phyloP scores from a whole-genome alignment of 2,888 invertebrate genomes.

The Dorcus parallelipipedus region DNA sequence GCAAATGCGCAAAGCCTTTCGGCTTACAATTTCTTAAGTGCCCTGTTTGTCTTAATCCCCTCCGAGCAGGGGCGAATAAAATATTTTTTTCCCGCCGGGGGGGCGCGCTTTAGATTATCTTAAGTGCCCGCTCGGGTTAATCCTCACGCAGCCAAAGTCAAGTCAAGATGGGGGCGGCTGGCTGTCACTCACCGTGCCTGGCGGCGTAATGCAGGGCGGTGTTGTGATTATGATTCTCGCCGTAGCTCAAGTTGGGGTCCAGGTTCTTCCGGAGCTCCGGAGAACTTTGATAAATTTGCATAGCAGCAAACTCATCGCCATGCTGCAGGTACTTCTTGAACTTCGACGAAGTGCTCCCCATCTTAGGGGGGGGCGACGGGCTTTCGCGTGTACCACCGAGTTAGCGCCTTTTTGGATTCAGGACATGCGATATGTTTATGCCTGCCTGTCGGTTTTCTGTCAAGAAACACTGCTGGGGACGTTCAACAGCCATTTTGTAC shows the following conservation, averaged over 20 bases:
- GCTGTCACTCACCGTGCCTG: conserved; percentile 52
- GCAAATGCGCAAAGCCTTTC: no score
- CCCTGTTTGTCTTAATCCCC: no score
- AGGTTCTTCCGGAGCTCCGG: conserved; percentile 61
- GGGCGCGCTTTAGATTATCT: no score
- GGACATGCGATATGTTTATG: not conserved
- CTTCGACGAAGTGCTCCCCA: conserved; percentile 68
- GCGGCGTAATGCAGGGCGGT: conserved; percentile 66
- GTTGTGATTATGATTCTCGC: conserved; percentile 63
- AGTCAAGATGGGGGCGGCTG: no score
- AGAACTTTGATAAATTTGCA: conserved; percentile 61
- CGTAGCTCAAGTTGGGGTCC: conserved; percentile 65
- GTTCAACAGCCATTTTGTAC: conserved; percentile 29
- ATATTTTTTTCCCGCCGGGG: no score
- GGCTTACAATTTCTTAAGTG: no score
- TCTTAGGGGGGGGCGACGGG: conserved; percentile 33
- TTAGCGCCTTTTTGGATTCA: not conserved
- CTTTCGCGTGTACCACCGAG: not conserved
- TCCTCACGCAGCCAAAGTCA: no score
- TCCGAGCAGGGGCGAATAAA: no score
- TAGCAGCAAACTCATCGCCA: conserved; percentile 68
- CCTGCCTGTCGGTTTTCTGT: conserved; percentile 33
- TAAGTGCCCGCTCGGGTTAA: no score
- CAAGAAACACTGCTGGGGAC: conserved; percentile 42
- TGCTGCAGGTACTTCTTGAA: conserved; percentile 66